These are phyloP conservation scores for Centropus unirufus DNA, from an alignment of 2,113 vertebrate genomes.

Conservation along the genomic window DNA sequence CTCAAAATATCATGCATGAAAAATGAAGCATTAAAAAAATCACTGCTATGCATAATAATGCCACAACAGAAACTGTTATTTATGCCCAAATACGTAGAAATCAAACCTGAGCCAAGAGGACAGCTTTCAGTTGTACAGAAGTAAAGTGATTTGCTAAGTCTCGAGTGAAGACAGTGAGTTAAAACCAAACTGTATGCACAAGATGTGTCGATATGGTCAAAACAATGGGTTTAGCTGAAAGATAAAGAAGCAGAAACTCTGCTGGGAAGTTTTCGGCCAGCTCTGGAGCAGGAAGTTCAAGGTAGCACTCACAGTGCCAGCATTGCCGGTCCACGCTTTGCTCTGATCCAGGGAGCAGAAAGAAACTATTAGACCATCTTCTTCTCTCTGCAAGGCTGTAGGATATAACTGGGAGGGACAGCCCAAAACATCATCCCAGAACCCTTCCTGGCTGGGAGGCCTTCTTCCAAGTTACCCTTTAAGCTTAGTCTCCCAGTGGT, in stretches of 20 bases:
- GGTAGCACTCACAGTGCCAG: background rate
- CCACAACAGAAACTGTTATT: background rate
- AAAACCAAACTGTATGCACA: background rate
- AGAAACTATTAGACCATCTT: background rate
- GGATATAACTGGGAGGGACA: background rate
- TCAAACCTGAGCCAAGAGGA: background rate
- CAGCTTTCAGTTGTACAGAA: background rate
- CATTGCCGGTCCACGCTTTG: accelerated
- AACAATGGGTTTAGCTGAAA: background rate
- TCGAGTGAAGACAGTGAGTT: background rate
- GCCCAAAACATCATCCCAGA: background rate
- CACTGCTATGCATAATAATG: background rate
- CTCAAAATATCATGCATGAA: background rate
- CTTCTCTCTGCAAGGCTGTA: background rate
- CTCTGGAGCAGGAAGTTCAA: background rate
- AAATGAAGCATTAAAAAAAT: background rate
- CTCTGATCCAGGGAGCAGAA: background rate
- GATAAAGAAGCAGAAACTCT: background rate
- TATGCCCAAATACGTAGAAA: background rate
- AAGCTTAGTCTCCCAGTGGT: background rate
- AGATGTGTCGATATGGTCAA: background rate
- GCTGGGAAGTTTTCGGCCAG: background rate
- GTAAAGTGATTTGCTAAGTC: background rate
- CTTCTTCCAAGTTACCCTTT: background rate
- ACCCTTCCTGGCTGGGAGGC: background rate